phyloP scores from a whole-genome alignment of 1,140 invertebrate species.

The Copidosoma floridanum region DNA sequence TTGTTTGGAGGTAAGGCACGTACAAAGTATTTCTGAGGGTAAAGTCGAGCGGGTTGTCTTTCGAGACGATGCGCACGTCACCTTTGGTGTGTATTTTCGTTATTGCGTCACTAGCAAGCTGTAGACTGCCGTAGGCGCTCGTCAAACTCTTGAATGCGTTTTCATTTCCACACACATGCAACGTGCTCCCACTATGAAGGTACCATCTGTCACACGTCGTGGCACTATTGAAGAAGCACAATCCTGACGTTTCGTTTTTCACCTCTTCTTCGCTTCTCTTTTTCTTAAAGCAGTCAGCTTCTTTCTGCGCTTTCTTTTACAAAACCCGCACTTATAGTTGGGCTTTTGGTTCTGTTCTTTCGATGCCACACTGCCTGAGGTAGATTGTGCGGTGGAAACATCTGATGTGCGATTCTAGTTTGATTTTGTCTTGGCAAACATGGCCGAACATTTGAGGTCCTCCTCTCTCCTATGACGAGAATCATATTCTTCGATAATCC shows the following conservation, averaged over 20 bases:
- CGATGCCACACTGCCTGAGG: background rate
- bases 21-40: too few relatives aligned
- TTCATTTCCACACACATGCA: too few relatives aligned
- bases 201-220: too few relatives aligned
- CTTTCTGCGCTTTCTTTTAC: background rate
- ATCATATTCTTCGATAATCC: slow-evolving; percentile 44
- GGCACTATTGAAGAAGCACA: too few relatives aligned
- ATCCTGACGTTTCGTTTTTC: background rate
- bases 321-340: too few relatives aligned
- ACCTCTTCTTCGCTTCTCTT: too few relatives aligned
- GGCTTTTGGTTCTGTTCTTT: background rate
- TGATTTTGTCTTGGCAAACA: background rate
- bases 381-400: background rate
- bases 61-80: background rate
- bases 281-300: background rate
- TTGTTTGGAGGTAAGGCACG: too few relatives aligned
- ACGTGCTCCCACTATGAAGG: too few relatives aligned
- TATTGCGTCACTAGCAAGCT: background rate
- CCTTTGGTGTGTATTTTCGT: too few relatives aligned
- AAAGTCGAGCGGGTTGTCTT: too few relatives aligned
- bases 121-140: background rate
- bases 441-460: slow-evolving; percentile 5
- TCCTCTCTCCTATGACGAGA: slow-evolving; percentile 1
- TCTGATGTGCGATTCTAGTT: background rate
- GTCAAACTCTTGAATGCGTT: background rate